Base-by-base conservation (phyloP, 2,113 vertebrate species). In the Oreotragus oreotragus region DNA sequence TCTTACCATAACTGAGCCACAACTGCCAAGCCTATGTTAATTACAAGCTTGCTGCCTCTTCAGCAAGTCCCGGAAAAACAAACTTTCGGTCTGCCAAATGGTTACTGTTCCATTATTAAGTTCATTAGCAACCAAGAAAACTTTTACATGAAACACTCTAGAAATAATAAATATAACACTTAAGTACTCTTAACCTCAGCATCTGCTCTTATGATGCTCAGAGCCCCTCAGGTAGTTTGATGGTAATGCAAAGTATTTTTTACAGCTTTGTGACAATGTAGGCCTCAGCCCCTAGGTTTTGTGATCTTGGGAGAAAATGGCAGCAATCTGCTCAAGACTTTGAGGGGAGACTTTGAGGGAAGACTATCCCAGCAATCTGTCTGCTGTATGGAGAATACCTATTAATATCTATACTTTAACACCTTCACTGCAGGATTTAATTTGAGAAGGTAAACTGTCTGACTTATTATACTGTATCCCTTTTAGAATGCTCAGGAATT, bases 51-150 rank as follows among this genome's bases (percentile, higher is more conserved):
- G 43, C 39, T 86, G n/a, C 28, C 28, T 96, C 64, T 96, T 30
- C 33, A 88, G 17, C n/a, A 94, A 81, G 49, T 86, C 89, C 14
- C 91, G 70, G 51, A 84, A 92, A 94, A 96, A 55, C 91, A 13
- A 87, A 58, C 36, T 49, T 88, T 66, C 25, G 11, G n/a, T 53
- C 33, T 88, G 39, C 28, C 13, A 76, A 90, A n/a, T 30, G 66
- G 53, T 49, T 80, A 88, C 25, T 55, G 51, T 47, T 7, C 43
- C 21, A 93, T 25, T 53, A 76, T 64, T 97, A 85, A 70, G 33
- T 84, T 96, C 15, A 77, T 84, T 87, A 94, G 60, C 17, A 95
- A 88, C 21, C 28, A 97, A 93, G 30, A 47, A 55, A 93, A 93
- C 64, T 95, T 80, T 66, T 87, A 90, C 11, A 83, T 33, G 79